Base-by-base conservation (phyloP, 1,140 invertebrate genomes). In the Drosophila arizonae region DNA sequence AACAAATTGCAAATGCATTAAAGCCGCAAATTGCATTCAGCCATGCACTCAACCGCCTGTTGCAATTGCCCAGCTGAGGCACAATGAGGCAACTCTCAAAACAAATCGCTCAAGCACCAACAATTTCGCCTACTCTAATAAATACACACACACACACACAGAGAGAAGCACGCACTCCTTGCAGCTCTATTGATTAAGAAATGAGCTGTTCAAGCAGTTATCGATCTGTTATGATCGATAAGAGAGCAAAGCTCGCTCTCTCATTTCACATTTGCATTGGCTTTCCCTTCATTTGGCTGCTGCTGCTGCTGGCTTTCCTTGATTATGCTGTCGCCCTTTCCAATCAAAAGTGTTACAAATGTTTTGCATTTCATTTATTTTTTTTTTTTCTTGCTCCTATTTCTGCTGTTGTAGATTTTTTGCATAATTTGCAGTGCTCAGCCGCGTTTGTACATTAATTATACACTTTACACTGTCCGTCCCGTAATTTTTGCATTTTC, bases 21-120 rank as follows among this genome's bases (percentile, higher is more conserved):
- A 87, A 15, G 33, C 33, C 33, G 21, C 21, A 24, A 75, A 64
- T 57, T 52, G 48, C 52, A 77, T 70, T 77, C 36, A 30, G 41
- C 43, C 63, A 61, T 70, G 76, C 84, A 87, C 84, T 87, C 62
- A 70, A 87, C 84, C 79, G 84, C 77, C 87, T 87, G 84, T 84
- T 88, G 69, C 56, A 73, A 88, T 87, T 56, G 55, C 65, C 45
- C 17, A 48, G 48, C 10, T 17, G 39, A 46, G 33, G 26, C 46
- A 52, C 62, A 69, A 57, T 61, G 28, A 39, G 64, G 30, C 45
- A 68, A 51, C 50, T 33, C 52, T 41, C 36, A 48, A 63, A 60
- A 67, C 46, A 74, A 73, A 70, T 63, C 48, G 61, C 50, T 72
- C 36, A 75, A 71, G 67, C 61, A 71, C 46, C 66, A 66, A 51